These are phyloP conservation scores for Polypedilum pembai DNA, from an alignment of 1,140 invertebrate species.

Conservation along the genomic window DNA sequence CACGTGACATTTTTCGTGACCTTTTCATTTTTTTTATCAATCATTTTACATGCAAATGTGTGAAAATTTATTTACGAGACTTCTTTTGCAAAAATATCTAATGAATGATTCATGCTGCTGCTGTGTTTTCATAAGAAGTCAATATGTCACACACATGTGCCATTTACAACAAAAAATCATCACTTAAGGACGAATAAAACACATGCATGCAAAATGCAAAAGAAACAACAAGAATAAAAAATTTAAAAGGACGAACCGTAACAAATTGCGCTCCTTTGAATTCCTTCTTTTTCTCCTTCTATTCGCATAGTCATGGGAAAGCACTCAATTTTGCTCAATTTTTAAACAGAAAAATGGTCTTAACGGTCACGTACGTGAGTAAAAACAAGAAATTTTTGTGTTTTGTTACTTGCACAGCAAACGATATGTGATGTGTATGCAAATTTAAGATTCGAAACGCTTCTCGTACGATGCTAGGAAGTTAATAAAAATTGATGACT, in stretches of 20 bases:
- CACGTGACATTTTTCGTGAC: constrained; percentile 10
- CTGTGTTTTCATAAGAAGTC: too few species aligned
- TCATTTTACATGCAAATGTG: too few species aligned
- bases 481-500: too few species aligned
- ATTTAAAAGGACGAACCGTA: constrained; percentile 8
- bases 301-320: constrained; percentile 3
- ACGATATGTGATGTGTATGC: neutral
- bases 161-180: too few species aligned
- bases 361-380: constrained; percentile 1
- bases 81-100: too few species aligned
- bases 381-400: neutral
- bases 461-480: neutral
- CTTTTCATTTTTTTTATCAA: neutral
- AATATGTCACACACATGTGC: too few species aligned
- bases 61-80: too few species aligned
- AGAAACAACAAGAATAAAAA: neutral
- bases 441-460: neutral
- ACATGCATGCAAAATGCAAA: too few species aligned
- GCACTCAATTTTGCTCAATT: constrained; percentile 5
- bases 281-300: neutral
- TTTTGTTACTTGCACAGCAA: neutral
- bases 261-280: constrained; percentile 11
- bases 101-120: too few species aligned
- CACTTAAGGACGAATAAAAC: too few species aligned
- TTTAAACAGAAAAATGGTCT: neutral